These are phyloP conservation scores for Carcina quercana DNA, from an alignment of 2,888 invertebrate genomes.

Conservation along the genomic window DNA sequence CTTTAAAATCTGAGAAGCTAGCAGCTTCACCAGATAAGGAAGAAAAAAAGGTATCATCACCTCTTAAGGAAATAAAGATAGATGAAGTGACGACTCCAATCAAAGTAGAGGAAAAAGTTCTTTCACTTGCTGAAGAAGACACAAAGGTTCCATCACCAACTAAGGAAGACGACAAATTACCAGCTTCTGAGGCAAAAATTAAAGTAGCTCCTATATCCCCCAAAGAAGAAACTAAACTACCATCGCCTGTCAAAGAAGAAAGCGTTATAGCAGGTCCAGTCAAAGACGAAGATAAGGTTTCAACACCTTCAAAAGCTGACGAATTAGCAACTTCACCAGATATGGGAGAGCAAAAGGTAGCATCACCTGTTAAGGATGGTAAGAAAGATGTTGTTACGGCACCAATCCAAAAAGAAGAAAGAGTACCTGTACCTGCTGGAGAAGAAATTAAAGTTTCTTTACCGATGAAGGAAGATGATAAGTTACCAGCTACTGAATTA, in stretches of 20 bases:
- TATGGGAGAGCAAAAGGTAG: no score
- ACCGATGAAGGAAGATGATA: neutral
- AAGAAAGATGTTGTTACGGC: neutral
- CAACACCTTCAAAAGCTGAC: neutral
- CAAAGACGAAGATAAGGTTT: no score
- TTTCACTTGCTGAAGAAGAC: neutral
- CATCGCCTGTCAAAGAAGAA: neutral
- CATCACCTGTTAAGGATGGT: neutral
- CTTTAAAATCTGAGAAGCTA: neutral
- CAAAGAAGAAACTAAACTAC: neutral
- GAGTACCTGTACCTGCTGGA: no score
- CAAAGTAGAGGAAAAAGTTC: neutral
- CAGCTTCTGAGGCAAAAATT: neutral
- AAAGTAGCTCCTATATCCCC: neutral
- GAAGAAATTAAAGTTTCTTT: neutral
- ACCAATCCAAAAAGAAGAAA: neutral
- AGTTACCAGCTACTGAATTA: neutral
- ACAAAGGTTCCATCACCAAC: neutral
- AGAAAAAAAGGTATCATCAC: neutral
- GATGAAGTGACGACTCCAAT: neutral
- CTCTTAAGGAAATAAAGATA: neutral
- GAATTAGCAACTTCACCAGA: no score
- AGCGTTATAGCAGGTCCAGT: neutral
- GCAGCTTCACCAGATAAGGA: neutral
- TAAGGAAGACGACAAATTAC: neutral